phyloP scores from a whole-genome alignment of 2,113 vertebrate genomes.

The Eonycteris spelaea region DNA sequence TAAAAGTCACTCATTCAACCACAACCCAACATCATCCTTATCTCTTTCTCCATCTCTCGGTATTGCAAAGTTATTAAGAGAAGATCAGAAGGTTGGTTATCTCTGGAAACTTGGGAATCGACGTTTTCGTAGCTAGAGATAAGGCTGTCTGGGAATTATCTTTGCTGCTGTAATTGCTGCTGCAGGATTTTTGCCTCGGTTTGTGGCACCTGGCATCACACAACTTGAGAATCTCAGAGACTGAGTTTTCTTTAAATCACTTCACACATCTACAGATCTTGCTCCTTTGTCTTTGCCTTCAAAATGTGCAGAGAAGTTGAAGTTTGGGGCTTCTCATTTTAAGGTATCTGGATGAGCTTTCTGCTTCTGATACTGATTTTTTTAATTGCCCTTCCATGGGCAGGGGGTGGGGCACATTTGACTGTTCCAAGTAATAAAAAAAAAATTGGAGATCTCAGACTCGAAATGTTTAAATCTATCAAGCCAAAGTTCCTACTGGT shows the following conservation, averaged over 20 bases:
- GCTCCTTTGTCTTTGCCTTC: neutral
- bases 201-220: neutral
- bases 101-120: neutral
- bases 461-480: neutral
- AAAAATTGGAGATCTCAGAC: neutral
- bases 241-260: neutral
- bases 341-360: neutral
- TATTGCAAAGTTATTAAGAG: neutral
- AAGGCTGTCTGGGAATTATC: accelerated
- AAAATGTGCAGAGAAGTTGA: neutral
- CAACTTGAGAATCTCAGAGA: neutral
- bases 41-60: neutral
- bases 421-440: neutral
- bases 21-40: neutral
- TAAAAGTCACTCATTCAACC: neutral
- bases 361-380: neutral
- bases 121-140: neutral
- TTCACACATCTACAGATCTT: neutral
- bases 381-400: neutral
- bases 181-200: neutral
- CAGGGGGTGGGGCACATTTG: neutral
- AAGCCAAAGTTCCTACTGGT: conserved; percentile 16
- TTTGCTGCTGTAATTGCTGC: neutral
- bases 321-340: neutral
- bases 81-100: neutral